Evolutionary conservation across 2,113 vertebrate species (phyloP), one percentile per base, ranked within the genome.

Genomic region (Heterochromis multidens): DNA sequence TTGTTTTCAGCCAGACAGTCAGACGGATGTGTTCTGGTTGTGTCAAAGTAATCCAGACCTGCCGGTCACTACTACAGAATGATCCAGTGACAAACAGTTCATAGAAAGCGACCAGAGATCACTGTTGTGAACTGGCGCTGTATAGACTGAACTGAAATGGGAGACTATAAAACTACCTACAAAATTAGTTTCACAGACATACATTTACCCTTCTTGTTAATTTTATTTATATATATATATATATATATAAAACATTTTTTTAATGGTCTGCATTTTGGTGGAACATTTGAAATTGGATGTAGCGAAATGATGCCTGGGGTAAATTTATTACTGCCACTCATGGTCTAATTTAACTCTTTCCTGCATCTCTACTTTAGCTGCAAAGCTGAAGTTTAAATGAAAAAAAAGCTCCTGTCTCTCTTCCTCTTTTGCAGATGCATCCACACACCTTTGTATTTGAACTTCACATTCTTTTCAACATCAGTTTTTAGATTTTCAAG

Each of bases 371-470:
- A 33, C n/a, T 89, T 89, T 88, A 82, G 76, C 89, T 65, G 82
- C 83, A 67, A 86, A 80, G 37, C 77, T 35, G 74, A 83, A 79
- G 61, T 40, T 3, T 21, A 58, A 84, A 58, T 27, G 33, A 46
- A 46, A 84, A 79, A 85, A 60, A 87, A 85, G 62, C 87, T 91
- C 89, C 82, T 72, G 92, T 92, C 86, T 89, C 87, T 90, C 87
- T 84, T 63, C 77, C 87, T 87, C 85, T 94, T 88, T 88, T 91
- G 89, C 90, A 91, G 94, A 95, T 93, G 87, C 92, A 91, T 95
- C 90, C 86, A 90, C 92, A 89, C 89, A 93, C 87, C 88, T 95
- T 94, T 94, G 87, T 92, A 88, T 93, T 93, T 89, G 86, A 89
- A 92, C 86, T 85, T 67, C 86, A 87, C 88, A 80, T 88, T 90